These are phyloP conservation scores for Isoperla grammatica DNA, from an alignment of 2,888 invertebrate genomes.

Conservation along the genomic window DNA sequence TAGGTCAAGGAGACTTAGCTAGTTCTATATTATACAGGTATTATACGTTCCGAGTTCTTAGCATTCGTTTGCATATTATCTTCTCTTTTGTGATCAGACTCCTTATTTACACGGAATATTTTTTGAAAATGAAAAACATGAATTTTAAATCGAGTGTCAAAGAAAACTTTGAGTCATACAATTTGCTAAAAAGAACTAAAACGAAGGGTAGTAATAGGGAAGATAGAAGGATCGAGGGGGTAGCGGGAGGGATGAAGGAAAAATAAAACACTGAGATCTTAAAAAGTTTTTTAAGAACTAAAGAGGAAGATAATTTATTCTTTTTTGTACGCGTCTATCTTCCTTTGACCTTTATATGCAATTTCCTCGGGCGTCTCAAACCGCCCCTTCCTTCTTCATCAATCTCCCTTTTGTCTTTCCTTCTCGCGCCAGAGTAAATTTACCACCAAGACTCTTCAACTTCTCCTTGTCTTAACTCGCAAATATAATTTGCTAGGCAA, in stretches of 20 bases:
- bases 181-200: conserved; percentile 7
- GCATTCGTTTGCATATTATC: too few species aligned
- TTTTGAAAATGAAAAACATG: conserved; percentile 15
- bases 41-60: too few species aligned
- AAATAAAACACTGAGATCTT: conserved; percentile 9
- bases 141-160: conserved; percentile 7
- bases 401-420: conserved; percentile 3
- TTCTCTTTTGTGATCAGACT: too few species aligned
- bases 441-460: not conserved
- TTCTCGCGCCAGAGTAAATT: conserved; percentile 1
- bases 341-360: conserved; percentile 17
- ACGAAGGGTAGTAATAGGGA: not conserved
- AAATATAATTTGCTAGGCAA: not conserved
- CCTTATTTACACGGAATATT: too few species aligned
- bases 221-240: conserved; percentile 12
- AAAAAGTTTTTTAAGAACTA: not conserved
- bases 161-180: conserved; percentile 4
- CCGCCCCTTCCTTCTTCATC: not conserved
- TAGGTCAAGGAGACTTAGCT: too few species aligned
- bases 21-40: too few species aligned
- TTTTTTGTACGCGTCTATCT: conserved; percentile 5
- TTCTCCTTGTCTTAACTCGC: not conserved
- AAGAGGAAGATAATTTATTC: conserved; percentile 14
- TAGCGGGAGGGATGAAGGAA: not conserved
- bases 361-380: conserved; percentile 6